Base-by-base conservation (phyloP, 2,113 vertebrate genomes). In the Corythoichthys intestinalis region DNA sequence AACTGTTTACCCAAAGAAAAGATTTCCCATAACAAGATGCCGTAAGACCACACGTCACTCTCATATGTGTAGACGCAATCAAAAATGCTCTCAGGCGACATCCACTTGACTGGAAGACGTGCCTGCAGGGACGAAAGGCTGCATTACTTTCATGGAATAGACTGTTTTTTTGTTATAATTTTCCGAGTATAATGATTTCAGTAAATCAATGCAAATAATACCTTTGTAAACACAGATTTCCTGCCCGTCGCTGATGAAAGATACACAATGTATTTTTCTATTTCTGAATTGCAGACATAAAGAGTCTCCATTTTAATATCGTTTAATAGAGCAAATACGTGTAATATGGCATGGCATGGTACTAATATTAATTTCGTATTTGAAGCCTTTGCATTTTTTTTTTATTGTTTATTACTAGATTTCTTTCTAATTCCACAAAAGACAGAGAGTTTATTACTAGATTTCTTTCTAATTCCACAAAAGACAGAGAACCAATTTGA, bases 1-100 rank as follows among this genome's bases (percentile, higher is more conserved):
- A 73, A 53, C 73, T 78, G 76, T 54, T 52, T 93, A 99, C 97
- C 97, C 81, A 99, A 86, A 75, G 97, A 99, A 87, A 99, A 99
- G 71, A 99, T 94, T 87, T 99, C 97, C 97, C 97, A 99, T 50
- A 99, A 93, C 66, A 99, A 87, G 85, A 99, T 98, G 74, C 97
- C 97, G 0, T 99, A 99, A 71, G 97, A 99, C 97, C 97, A 99
- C 73, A 98, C 97, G 0, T 98, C 97, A 66, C 97, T 99, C 86
- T 99, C 96, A 74, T 95, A 96, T 0, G 96, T 99, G 84, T 98
- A 99, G 38, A 99, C 93, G 0, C 95, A 97, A 82, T 97, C 94
- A 77, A 99, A 99, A 77, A 99, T 95, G 71, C 97, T 99, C 86
- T 99, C 97, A 0, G 97, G 97, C 7, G 97, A 96, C 97, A 99